Conservation (phyloP, 2,113 vertebrate genomes). For the Ahaetulla prasina region DNA sequence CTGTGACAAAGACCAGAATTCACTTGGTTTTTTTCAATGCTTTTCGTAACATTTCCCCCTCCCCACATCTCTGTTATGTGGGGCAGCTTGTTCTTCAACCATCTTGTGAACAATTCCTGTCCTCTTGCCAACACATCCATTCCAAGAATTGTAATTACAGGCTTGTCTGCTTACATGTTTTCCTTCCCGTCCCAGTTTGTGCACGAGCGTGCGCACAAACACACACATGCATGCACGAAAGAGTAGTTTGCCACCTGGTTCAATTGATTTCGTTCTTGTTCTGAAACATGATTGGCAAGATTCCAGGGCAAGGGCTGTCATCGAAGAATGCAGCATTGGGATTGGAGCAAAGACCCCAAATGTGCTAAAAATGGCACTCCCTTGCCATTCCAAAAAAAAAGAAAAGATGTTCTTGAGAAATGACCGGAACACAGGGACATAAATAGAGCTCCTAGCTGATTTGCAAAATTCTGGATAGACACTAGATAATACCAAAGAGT, state of each 20-base stretch:
- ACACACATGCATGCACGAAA: not conserved
- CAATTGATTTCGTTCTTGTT: not conserved
- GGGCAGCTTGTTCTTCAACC: not conserved
- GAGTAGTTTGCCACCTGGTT: not conserved
- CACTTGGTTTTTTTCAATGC: not conserved
- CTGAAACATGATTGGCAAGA: not conserved
- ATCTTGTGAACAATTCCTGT: not conserved
- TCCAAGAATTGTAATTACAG: not conserved
- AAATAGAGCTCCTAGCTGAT: not conserved
- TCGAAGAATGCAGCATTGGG: not conserved
- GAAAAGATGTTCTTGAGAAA: not conserved
- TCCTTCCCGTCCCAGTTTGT: not conserved
- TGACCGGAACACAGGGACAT: not conserved
- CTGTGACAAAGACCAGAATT: not conserved
- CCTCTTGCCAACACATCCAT: not conserved
- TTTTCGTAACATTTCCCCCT: not conserved
- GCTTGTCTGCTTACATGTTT: not conserved
- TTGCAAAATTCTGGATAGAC: not conserved
- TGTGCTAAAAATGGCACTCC: not conserved
- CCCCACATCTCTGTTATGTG: not conserved
- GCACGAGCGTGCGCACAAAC: rapidly evolving
- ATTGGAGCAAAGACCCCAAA: not conserved
- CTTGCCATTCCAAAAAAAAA: not conserved
- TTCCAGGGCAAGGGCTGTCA: not conserved
- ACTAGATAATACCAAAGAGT: not conserved